Evolutionary conservation across 2,113 vertebrate genomes (phyloP), one percentile per base, ranked within the genome.

Genomic region (Indicator indicator): DNA sequence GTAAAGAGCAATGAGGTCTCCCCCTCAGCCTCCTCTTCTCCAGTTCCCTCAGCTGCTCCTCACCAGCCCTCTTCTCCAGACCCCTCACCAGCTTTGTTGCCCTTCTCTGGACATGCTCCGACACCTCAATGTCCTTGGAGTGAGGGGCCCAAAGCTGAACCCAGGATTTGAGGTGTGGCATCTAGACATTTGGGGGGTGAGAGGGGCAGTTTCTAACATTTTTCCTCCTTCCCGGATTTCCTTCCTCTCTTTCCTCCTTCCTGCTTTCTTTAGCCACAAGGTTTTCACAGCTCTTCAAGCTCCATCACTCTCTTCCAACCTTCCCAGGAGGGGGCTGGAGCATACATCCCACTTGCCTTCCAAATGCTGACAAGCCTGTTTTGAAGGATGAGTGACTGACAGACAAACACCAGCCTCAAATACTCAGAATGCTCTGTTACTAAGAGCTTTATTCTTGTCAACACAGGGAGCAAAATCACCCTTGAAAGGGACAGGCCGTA

Each of bases 381-480:
- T 86, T 68, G 71, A 89, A 85, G 68, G 56, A 87, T 63, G 75
- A 73, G 93, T 95, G 93, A 80, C 93, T 94, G 93, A 92, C 93
- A 96, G 94, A 95, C 93, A 91, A 92, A 92, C 68, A 85, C 91
- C 94, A 94, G 91, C 75, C 75, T 67, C 94, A 83, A 77, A 96
- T 96, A 79, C 56, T 93, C 77, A 1, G 84, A 70, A 92, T 87
- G 52, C 82, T 87, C 60, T 42, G 67, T 89, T 90, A 50, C 92
- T 82, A 90, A 87, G 89, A 85, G 93, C 87, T 94, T 97, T 91
- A 79, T 72, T 93, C 91, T 73, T 92, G 94, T 94, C 91, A 89
- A 52, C 85, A n/a, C 89, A 14, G 28, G 76, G 74, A 85, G 92
- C 78, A 85, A 89, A 94, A 89, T 85, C 89, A 80, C 84, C 91